Evolutionary conservation across 2,797 vertebrate genomes (phyloP).

Genomic region (Lithobates pipiens): DNA sequence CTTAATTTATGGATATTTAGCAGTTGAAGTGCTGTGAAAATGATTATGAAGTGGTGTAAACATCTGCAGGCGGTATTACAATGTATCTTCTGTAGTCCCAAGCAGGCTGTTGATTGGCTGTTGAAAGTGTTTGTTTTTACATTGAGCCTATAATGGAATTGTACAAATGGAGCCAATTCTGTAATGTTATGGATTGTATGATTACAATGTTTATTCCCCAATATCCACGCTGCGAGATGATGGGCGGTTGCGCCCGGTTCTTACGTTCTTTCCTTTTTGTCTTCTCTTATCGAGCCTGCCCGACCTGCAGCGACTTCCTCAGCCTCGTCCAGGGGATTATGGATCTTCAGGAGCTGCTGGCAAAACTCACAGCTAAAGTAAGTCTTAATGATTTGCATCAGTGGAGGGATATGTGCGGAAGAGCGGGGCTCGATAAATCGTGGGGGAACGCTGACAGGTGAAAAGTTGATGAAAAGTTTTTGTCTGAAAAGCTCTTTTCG

Average conservation of each 20-base stretch:
- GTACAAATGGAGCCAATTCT: background rate
- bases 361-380: slow-evolving; percentile 98
- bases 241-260: too few species aligned
- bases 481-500: too few species aligned
- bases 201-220: background rate
- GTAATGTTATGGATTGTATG: background rate
- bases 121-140: slow-evolving; percentile 9
- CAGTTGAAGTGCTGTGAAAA: too few species aligned
- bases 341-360: slow-evolving; percentile 95
- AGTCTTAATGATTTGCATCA: slow-evolving; percentile 63
- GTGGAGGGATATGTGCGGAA: too few species aligned
- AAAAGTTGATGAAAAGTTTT: too few species aligned
- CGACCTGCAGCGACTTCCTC: slow-evolving; percentile 97
- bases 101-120: slow-evolving; percentile 2
- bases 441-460: too few species aligned
- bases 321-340: slow-evolving; percentile 98
- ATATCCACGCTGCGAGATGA: background rate
- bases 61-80: background rate
- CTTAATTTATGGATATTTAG: too few species aligned
- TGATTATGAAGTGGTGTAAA: too few species aligned
- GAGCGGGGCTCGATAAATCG: too few species aligned
- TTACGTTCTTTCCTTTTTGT: slow-evolving; percentile 60
- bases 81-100: background rate
- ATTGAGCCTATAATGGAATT: background rate
- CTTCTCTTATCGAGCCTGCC: slow-evolving; percentile 87